These are phyloP conservation scores for Tryphoninae sp. DNA, from an alignment of 2,888 invertebrate species.

Conservation along the genomic window DNA sequence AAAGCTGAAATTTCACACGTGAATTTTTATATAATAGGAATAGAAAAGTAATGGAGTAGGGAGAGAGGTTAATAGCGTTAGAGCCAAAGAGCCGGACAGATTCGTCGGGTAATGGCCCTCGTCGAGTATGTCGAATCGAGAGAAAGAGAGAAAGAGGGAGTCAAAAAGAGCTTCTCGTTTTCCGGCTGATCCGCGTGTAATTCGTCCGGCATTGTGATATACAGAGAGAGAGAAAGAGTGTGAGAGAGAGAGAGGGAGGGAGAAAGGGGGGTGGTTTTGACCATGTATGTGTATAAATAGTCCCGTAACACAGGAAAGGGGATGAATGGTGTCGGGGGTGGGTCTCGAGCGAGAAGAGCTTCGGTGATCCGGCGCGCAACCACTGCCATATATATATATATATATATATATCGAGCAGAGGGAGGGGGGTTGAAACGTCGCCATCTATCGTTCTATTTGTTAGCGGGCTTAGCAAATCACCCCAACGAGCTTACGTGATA, in stretches of 20 bases:
- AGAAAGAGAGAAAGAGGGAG: slow-evolving; percentile 52
- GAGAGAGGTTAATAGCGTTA: slow-evolving; percentile 47
- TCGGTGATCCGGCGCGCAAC: slow-evolving; percentile 59
- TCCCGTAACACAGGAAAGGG: slow-evolving; percentile 21
- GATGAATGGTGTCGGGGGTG: slow-evolving; percentile 59
- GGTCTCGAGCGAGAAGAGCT: slow-evolving; percentile 51
- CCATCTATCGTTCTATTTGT: slow-evolving; percentile 81
- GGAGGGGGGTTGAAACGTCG: slow-evolving; percentile 74
- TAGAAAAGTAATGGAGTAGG: slow-evolving; percentile 46
- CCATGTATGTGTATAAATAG: slow-evolving; percentile 23
- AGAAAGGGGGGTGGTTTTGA: slow-evolving; percentile 25
- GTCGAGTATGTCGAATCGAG: slow-evolving; percentile 77
- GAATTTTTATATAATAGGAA: slow-evolving; percentile 1
- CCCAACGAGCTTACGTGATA: slow-evolving; percentile 79
- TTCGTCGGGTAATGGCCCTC: slow-evolving; percentile 67
- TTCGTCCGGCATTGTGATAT: slow-evolving; percentile 71
- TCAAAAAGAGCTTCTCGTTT: slow-evolving; percentile 70
- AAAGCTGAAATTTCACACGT: no score
- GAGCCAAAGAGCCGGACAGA: slow-evolving; percentile 54
- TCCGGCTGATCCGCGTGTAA: slow-evolving; percentile 78
- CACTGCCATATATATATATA: slow-evolving; percentile 49
- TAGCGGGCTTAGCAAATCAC: slow-evolving; percentile 81
- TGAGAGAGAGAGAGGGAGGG: slow-evolving; percentile 25
- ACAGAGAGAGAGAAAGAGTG: slow-evolving; percentile 29
- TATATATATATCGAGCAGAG: slow-evolving; percentile 52